Evolutionary conservation across 2,797 vertebrate species (phyloP).

Genomic region (Peromyscus aztecus): DNA sequence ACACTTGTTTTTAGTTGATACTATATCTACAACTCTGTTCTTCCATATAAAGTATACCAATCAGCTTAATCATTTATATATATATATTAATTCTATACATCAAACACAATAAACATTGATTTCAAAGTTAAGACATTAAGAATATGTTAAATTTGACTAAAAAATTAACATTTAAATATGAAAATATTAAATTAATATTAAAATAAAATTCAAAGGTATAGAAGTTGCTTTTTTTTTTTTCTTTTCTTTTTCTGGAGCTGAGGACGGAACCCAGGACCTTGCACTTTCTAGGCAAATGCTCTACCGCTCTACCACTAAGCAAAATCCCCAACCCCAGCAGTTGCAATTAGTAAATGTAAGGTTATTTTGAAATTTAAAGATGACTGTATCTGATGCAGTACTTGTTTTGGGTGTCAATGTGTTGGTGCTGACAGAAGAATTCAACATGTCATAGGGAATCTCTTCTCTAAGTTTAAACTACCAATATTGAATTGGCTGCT

Average conservation of each 20-base stretch:
- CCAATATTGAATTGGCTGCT: too few relatives aligned
- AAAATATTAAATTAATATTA: background rate
- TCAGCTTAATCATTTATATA: background rate
- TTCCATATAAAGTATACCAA: background rate
- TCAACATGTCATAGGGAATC: background rate
- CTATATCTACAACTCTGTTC: background rate
- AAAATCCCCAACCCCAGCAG: background rate
- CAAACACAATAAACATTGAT: background rate
- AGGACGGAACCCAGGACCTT: too few relatives aligned
- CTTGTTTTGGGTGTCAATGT: background rate
- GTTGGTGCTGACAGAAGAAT: background rate
- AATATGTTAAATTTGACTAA: background rate
- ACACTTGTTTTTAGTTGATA: background rate
- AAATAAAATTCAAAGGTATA: background rate
- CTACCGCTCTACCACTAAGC: too few relatives aligned
- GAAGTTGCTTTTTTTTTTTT: background rate
- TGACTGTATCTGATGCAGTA: background rate
- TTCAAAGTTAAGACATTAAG: background rate
- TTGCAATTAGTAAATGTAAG: background rate
- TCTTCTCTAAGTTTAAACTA: background rate
- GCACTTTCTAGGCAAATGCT: too few relatives aligned
- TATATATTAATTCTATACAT: background rate
- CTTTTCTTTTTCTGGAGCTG: too few relatives aligned
- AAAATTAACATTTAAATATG: background rate
- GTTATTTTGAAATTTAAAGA: background rate